Evolutionary conservation across 1,140 invertebrate species (phyloP).

Genomic region (Drosophila paulistorum): DNA sequence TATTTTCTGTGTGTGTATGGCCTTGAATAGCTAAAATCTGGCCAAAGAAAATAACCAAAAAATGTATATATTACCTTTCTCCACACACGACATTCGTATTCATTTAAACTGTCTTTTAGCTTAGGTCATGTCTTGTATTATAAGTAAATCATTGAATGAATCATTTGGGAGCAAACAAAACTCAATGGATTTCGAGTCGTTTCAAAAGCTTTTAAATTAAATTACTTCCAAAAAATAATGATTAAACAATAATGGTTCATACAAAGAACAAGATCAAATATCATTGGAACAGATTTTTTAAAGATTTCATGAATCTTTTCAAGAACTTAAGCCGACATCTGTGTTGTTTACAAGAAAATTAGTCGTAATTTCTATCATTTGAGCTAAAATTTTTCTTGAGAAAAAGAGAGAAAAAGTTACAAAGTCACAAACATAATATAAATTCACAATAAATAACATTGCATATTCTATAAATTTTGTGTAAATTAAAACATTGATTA

Average conservation of each 20-base stretch:
- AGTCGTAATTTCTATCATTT: too few species aligned
- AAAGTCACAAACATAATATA: too few species aligned
- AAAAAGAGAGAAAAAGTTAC: too few species aligned
- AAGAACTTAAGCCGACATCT: too few species aligned
- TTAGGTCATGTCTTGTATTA: neutral
- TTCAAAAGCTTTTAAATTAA: neutral
- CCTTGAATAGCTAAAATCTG: conserved; percentile 25
- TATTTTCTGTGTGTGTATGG: neutral
- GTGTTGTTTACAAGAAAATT: too few species aligned
- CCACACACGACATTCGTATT: conserved; percentile 4
- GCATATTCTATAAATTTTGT: too few species aligned
- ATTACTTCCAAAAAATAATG: neutral
- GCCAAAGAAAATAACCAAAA: neutral
- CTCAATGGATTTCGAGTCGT: neutral
- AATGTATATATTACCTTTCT: conserved; percentile 4
- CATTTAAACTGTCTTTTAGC: conserved; percentile 13
- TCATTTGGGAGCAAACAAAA: neutral
- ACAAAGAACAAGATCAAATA: too few species aligned
- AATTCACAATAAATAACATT: too few species aligned
- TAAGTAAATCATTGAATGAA: conserved; percentile 12
- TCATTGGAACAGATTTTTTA: too few species aligned
- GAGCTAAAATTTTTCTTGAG: too few species aligned
- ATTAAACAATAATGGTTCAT: neutral
- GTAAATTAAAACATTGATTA: too few species aligned
- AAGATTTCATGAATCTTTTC: too few species aligned